Conservation (phyloP, 2,888 invertebrate genomes). For the Dusona sp. region DNA sequence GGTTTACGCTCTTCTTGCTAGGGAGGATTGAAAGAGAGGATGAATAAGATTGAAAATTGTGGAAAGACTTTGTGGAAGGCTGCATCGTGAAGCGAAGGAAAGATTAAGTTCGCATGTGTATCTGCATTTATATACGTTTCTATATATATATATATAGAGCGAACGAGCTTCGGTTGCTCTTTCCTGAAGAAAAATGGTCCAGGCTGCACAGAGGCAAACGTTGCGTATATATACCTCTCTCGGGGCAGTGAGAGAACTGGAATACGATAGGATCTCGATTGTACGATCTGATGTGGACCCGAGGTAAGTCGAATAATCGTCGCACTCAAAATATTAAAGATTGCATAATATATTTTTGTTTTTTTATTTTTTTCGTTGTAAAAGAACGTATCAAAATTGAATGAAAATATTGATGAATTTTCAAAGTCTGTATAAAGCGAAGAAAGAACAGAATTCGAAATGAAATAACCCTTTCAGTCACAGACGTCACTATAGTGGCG, state of each 20-base stretch:
- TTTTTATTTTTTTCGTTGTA: too few relatives aligned
- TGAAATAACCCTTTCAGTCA: too few relatives aligned
- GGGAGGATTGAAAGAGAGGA: conserved; percentile 10
- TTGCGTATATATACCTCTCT: background rate
- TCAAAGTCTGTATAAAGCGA: background rate
- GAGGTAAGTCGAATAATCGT: background rate
- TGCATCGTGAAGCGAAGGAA: conserved; percentile 8
- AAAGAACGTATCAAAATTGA: background rate
- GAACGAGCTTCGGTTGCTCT: background rate
- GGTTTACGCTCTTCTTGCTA: conserved; percentile 2
- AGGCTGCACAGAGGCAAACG: conserved; percentile 38
- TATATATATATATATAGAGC: background rate
- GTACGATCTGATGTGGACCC: background rate
- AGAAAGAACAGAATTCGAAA: background rate
- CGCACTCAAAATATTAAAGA: background rate
- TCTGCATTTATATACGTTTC: conserved; percentile 1
- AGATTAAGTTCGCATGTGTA: conserved; percentile 8
- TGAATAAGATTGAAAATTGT: conserved; percentile 56
- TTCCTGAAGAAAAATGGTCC: conserved; percentile 44
- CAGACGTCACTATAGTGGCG: too few relatives aligned
- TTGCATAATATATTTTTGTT: background rate
- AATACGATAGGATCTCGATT: background rate
- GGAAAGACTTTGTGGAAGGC: conserved; percentile 32
- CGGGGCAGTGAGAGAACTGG: background rate
- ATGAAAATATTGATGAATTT: background rate